Percentiles rank a stretch among this genome's conserved stretches.
Conservation (phyloP, 2,888 invertebrate species). For the Lobophora halterata region DNA sequence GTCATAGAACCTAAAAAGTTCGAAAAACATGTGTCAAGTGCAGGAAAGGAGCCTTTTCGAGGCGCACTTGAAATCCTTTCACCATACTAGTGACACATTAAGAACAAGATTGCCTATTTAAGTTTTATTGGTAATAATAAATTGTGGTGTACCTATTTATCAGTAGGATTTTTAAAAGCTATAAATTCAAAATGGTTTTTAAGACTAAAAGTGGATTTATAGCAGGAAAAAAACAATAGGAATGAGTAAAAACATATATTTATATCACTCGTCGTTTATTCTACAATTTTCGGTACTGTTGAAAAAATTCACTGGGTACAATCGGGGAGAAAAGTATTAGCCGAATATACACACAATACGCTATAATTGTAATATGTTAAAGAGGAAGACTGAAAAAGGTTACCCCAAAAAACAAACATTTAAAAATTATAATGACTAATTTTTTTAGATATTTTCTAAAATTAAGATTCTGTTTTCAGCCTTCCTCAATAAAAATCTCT, state of each 20-base stretch:
- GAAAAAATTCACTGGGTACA: slow-evolving; percentile 43
- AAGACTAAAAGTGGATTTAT: background rate
- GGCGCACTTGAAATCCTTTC: no score
- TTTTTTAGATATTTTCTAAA: background rate
- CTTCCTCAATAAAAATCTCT: slow-evolving; percentile 30
- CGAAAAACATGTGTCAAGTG: no score
- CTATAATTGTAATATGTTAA: slow-evolving; percentile 26
- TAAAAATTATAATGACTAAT: background rate
- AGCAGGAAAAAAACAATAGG: slow-evolving; percentile 47
- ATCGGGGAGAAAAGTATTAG: slow-evolving; percentile 43
- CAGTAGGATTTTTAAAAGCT: background rate
- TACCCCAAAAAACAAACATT: slow-evolving; percentile 1
- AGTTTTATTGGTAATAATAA: no score
- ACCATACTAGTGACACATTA: no score
- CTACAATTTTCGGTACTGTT: slow-evolving; percentile 50
- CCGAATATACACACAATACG: slow-evolving; percentile 62
- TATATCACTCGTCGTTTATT: slow-evolving; percentile 71
- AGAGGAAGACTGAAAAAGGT: slow-evolving; percentile 22
- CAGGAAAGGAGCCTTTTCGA: no score
- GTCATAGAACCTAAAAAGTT: no score
- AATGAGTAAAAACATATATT: slow-evolving; percentile 81
- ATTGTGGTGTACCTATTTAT: no score
- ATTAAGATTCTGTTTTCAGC: slow-evolving; percentile 17
- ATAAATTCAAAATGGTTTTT: background rate
- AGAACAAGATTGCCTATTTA: no score